Conservation (phyloP, 2,797 vertebrate species). For the Artibeus lituratus region DNA sequence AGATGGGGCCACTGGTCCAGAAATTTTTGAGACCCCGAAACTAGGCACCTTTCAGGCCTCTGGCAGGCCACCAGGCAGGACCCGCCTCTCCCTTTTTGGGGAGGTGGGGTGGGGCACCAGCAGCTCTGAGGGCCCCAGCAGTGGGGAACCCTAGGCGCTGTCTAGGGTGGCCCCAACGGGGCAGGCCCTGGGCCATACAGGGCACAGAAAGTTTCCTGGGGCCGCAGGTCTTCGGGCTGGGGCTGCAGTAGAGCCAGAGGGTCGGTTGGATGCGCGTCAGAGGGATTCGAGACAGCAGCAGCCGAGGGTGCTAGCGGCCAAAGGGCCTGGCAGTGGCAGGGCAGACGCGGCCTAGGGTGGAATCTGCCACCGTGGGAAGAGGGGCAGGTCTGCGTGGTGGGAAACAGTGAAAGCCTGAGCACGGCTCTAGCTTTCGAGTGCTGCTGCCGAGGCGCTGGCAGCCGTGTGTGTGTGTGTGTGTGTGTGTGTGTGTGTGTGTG, state of each 20-base stretch:
- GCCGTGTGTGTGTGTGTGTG: background rate
- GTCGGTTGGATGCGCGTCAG: background rate
- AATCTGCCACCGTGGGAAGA: background rate
- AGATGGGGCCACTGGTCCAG: background rate
- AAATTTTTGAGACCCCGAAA: background rate
- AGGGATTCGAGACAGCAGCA: background rate
- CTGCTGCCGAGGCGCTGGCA: no score
- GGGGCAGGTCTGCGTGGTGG: background rate
- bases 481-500: no score
- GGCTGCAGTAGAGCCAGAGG: background rate
- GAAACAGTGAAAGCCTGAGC: background rate
- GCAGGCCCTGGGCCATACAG: background rate
- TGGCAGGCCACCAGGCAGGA: background rate
- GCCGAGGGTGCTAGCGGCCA: background rate
- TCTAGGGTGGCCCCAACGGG: background rate
- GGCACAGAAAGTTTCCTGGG: background rate
- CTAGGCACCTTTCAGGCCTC: background rate
- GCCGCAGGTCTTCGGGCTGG: background rate
- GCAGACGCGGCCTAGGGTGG: background rate
- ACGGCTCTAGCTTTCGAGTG: background rate
- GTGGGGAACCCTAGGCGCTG: background rate
- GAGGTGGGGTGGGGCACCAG: background rate
- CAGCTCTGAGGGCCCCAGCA: background rate
- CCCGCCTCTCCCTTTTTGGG: slow-evolving; percentile 41
- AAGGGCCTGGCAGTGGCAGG: background rate